Conservation (phyloP, 2,888 invertebrate genomes). For the Acrobasis suavella region DNA sequence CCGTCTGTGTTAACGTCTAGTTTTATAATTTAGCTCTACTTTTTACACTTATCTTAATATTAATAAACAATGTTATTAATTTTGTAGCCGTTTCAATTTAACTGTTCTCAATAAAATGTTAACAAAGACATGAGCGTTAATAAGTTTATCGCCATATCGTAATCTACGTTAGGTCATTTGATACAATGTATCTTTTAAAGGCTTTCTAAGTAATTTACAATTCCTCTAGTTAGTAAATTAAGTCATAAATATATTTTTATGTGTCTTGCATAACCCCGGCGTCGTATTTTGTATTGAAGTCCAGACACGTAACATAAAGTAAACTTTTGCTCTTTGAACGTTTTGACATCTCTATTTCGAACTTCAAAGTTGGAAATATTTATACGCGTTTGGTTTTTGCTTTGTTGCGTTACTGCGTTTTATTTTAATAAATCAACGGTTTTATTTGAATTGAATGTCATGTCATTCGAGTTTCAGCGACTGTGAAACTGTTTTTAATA, state of each 20-base stretch:
- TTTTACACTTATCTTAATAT: neutral
- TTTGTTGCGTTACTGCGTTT: neutral
- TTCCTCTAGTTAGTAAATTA: conserved; percentile 23
- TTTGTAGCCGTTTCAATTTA: conserved; percentile 8
- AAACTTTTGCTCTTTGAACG: conserved; percentile 56
- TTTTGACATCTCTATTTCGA: conserved; percentile 63
- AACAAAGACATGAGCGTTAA: conserved; percentile 12
- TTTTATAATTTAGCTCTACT: too few species aligned
- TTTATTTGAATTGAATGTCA: conserved; percentile 3
- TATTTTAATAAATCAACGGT: neutral
- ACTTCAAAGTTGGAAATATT: conserved; percentile 49
- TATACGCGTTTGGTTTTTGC: conserved; percentile 4
- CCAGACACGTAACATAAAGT: conserved; percentile 49
- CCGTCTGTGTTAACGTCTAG: too few species aligned
- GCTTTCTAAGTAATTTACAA: conserved; percentile 23
- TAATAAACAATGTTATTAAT: neutral
- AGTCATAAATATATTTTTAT: conserved; percentile 31
- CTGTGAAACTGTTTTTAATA: neutral
- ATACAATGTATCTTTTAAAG: conserved; percentile 22
- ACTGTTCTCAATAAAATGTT: conserved; percentile 1
- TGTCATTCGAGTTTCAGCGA: neutral
- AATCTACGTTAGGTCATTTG: conserved; percentile 2
- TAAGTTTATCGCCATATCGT: conserved; percentile 13
- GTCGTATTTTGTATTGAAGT: conserved; percentile 57
- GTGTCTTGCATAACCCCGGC: conserved; percentile 26